phyloP scores from a whole-genome alignment of 2,888 invertebrate genomes.

The Cryptocephalus primarius region DNA sequence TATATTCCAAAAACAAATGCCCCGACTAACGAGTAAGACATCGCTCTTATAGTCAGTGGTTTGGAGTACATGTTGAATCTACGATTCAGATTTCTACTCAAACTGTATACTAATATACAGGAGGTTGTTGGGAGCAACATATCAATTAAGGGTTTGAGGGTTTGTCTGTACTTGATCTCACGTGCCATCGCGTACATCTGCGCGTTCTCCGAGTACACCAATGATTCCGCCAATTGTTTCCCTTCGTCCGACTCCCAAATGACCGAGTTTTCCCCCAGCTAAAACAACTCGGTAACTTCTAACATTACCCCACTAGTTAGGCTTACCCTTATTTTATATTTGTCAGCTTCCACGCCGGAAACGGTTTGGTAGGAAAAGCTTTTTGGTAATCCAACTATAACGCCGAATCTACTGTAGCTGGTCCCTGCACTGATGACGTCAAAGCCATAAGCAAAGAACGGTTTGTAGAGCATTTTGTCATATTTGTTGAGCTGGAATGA shows the following conservation, averaged over 20 bases:
- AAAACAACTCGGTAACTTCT: conserved; percentile 14
- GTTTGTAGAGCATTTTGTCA: conserved; percentile 43
- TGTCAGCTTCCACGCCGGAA: conserved; percentile 42
- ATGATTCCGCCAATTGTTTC: conserved; percentile 49
- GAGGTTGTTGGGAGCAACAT: conserved; percentile 41
- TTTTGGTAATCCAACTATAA: conserved; percentile 60
- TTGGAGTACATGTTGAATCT: conserved; percentile 44
- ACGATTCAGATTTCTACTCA: conserved; percentile 43
- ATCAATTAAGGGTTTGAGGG: conserved; percentile 47
- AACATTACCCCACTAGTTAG: neutral
- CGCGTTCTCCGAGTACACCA: conserved; percentile 66
- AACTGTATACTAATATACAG: conserved; percentile 42
- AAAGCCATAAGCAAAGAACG: conserved; percentile 64
- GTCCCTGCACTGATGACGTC: conserved; percentile 62
- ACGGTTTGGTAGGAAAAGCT: conserved; percentile 52
- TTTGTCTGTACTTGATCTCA: conserved; percentile 54
- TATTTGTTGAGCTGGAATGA: conserved; percentile 34
- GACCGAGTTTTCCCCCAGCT: conserved; percentile 52
- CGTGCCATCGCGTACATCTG: conserved; percentile 71
- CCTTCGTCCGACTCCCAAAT: conserved; percentile 56
- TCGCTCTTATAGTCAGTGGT: conserved; percentile 38
- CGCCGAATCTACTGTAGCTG: conserved; percentile 43
- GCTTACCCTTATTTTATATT: conserved; percentile 43
- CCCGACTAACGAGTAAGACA: conserved; percentile 46
- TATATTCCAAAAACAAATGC: conserved; percentile 49